phyloP scores from a whole-genome alignment of 2,797 vertebrate species.

The Muraenolepis orangiensis region DNA sequence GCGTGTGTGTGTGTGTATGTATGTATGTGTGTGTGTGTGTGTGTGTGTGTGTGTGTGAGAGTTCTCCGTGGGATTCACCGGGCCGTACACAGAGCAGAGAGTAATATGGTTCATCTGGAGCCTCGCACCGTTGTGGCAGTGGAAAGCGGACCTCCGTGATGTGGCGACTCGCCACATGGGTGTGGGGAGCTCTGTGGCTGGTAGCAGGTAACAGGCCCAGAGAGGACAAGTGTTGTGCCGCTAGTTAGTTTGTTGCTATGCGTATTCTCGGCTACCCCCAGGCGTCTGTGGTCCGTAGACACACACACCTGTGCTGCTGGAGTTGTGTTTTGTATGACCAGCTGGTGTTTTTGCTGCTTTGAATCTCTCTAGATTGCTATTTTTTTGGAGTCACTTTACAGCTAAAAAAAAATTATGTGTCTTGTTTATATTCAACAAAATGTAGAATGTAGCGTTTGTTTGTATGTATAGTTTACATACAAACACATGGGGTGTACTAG shows the following conservation, averaged over 20 bases:
- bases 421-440: neutral
- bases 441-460: neutral
- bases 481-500: too few relatives aligned
- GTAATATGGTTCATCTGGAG: slow-evolving; percentile 52
- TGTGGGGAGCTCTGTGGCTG: slow-evolving; percentile 65
- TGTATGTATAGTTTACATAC: neutral
- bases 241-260: neutral
- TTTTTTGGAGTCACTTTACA: neutral
- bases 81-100: slow-evolving; percentile 5
- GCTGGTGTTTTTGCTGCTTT: neutral
- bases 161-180: slow-evolving; percentile 60
- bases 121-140: slow-evolving; percentile 16
- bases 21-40: slow-evolving; percentile 6
- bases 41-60: slow-evolving; percentile 12
- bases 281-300: neutral
- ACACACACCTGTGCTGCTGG: neutral
- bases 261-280: neutral
- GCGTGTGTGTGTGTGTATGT: too few relatives aligned
- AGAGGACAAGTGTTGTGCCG: neutral
- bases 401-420: neutral
- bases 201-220: slow-evolving; percentile 64
- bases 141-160: slow-evolving; percentile 55
- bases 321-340: neutral
- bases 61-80: slow-evolving; percentile 13
- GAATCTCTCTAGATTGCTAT: neutral